phyloP scores from a whole-genome alignment of 2,888 invertebrate genomes.

The Drepana falcataria region DNA sequence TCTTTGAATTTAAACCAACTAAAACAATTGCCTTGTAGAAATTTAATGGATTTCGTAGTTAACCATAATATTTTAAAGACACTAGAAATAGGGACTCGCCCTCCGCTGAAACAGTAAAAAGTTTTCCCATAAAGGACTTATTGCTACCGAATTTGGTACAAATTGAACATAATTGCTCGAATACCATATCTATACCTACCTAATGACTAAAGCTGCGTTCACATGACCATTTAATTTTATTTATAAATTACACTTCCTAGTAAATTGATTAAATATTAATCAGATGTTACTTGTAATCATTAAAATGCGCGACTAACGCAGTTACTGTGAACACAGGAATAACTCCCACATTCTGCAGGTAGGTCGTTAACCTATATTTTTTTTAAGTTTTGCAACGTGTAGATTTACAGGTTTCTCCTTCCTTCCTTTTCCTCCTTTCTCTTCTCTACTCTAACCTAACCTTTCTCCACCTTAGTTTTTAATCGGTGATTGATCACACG shows the following conservation, averaged over 20 bases:
- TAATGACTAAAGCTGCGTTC: conserved; percentile 20
- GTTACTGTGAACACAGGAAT: neutral
- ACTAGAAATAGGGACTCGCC: neutral
- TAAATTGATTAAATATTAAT: neutral
- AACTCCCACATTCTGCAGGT: no score
- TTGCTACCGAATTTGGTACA: conserved; percentile 31
- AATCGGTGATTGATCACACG: no score
- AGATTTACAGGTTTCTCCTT: no score
- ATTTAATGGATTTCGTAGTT: no score
- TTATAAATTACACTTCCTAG: neutral
- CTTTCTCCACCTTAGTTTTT: no score
- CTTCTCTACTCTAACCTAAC: no score
- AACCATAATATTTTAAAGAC: no score
- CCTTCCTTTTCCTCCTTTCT: no score
- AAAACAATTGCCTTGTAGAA: no score
- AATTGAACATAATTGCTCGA: conserved; percentile 42
- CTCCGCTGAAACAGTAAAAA: conserved; percentile 13
- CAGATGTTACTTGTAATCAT: neutral
- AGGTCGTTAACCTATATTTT: no score
- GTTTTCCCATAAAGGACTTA: conserved; percentile 12
- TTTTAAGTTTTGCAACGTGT: no score
- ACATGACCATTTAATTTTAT: conserved; percentile 3
- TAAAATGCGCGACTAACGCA: neutral
- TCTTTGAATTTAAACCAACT: no score
- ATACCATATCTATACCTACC: conserved; percentile 27